These are phyloP conservation scores for Conomelus anceps DNA, from an alignment of 2,888 invertebrate genomes.

Conservation along the genomic window DNA sequence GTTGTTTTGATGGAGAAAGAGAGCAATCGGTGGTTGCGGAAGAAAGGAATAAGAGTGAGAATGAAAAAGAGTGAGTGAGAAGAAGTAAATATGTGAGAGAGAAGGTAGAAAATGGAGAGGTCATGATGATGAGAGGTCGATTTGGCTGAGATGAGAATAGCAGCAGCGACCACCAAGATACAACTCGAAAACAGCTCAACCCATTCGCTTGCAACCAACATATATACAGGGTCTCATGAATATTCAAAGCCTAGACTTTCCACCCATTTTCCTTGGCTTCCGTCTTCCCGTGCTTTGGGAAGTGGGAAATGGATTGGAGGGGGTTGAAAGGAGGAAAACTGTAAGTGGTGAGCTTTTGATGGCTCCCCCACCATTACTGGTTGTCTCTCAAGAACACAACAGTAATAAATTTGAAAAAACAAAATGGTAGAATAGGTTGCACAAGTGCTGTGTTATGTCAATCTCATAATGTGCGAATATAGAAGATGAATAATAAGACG, in stretches of 20 bases:
- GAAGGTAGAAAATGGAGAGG: too few relatives aligned
- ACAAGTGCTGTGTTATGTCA: too few relatives aligned
- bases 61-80: not conserved
- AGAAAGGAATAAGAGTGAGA: too few relatives aligned
- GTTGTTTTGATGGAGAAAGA: too few relatives aligned
- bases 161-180: not conserved
- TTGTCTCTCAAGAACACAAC: not conserved
- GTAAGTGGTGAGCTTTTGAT: not conserved
- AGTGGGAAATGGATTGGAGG: not conserved
- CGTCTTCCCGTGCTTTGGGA: not conserved
- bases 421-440: too few relatives aligned
- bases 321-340: not conserved
- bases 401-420: not conserved
- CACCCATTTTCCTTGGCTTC: not conserved
- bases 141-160: not conserved
- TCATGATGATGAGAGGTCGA: not conserved
- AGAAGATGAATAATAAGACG: too few relatives aligned
- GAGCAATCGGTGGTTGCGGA: too few relatives aligned
- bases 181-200: not conserved
- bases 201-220: not conserved
- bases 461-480: too few relatives aligned
- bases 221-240: not conserved
- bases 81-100: not conserved
- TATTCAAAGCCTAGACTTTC: not conserved
- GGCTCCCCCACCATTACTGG: not conserved